phyloP scores from a whole-genome alignment of 1,140 invertebrate genomes.

The Pseudomyrmex concolor region DNA sequence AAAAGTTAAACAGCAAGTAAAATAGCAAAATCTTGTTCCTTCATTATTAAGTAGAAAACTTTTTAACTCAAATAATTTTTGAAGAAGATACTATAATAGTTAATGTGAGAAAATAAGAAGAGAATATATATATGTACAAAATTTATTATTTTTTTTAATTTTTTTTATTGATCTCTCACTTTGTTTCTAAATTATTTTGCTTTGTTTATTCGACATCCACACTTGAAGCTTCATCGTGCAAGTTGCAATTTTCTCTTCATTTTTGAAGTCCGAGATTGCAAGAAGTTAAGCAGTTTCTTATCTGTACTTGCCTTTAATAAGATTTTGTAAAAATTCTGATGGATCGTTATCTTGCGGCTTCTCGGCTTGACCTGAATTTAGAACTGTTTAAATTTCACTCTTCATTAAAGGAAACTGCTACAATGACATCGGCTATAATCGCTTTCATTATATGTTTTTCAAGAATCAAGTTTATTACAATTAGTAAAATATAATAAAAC shows the following conservation, averaged over 20 bases:
- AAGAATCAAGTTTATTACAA: not conserved
- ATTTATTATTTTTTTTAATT: not conserved
- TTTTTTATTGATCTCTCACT: not conserved
- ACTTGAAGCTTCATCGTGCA: not conserved
- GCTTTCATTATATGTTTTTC: not conserved
- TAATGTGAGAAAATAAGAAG: not conserved
- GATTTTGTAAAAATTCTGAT: conserved; percentile 13
- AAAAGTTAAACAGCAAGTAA: too few species aligned
- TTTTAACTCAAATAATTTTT: not conserved
- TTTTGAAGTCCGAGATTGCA: conserved; percentile 13
- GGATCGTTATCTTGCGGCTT: conserved; percentile 14
- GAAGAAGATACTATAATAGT: not conserved
- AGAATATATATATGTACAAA: not conserved
- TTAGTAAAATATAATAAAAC: not conserved
- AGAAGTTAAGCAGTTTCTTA: conserved; percentile 10
- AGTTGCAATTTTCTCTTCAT: not conserved
- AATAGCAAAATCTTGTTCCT: conserved; percentile 43
- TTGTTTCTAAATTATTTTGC: not conserved
- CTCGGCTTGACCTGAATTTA: not conserved
- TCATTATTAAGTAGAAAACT: conserved; percentile 3
- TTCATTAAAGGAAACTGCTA: not conserved
- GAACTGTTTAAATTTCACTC: not conserved
- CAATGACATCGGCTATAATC: not conserved
- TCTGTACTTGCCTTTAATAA: conserved; percentile 1
- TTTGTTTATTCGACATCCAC: not conserved